Conservation (phyloP, 2,113 vertebrate species). For the Paramisgurnus dabryanus region DNA sequence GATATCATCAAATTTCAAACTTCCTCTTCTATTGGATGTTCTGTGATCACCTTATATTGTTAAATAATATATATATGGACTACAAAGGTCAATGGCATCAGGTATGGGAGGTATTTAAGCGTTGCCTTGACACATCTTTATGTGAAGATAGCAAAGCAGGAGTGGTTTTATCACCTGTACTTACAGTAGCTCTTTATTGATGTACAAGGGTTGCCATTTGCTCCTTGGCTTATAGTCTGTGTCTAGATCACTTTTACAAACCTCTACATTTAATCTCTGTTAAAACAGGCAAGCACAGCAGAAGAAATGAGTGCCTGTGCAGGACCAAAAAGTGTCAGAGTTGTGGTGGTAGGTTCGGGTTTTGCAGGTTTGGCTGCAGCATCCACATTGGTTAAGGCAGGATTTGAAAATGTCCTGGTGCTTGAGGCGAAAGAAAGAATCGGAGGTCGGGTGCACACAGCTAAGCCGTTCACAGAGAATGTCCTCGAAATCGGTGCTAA, state of each 20-base stretch:
- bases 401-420: conserved; percentile 55
- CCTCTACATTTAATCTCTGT: background rate
- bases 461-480: conserved; percentile 57
- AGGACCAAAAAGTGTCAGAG: conserved; percentile 24
- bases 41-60: background rate
- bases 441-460: conserved; percentile 60
- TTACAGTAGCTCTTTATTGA: background rate
- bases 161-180: background rate
- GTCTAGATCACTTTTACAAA: background rate
- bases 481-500: conserved; percentile 63
- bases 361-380: conserved; percentile 64
- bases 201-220: background rate
- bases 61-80: background rate
- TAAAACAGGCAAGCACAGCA: background rate
- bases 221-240: background rate
- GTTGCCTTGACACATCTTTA: background rate
- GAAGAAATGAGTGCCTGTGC: background rate
- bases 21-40: background rate
- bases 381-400: conserved; percentile 49
- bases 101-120: background rate
- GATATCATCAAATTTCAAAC: too few relatives aligned
- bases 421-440: conserved; percentile 58
- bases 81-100: conserved; percentile 17
- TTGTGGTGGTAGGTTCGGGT: conserved; percentile 64
- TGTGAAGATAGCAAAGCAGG: background rate